Evolutionary conservation across 2,888 invertebrate genomes (phyloP).

Genomic region (Petrolisthes manimaculis): DNA sequence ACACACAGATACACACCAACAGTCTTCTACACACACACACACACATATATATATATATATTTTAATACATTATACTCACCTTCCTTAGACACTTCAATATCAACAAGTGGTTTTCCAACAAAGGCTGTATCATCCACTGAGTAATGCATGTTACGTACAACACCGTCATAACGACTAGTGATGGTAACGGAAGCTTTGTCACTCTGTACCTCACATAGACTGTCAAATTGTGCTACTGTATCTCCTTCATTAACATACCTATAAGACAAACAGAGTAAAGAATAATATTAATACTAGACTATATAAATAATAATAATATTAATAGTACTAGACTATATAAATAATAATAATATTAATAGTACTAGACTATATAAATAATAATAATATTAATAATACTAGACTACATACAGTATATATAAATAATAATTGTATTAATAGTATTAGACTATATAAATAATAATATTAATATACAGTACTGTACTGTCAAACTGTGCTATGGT

Average conservation of each 20-base stretch:
- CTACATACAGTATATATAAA: too few species aligned
- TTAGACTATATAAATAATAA: too few species aligned
- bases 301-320: neutral
- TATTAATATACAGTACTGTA: too few species aligned
- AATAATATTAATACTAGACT: too few species aligned
- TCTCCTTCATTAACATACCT: conserved; percentile 93
- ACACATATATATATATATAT: neutral
- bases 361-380: neutral
- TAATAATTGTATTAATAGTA: too few species aligned
- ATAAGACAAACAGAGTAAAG: neutral
- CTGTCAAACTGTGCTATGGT: neutral
- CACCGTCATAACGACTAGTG: conserved; percentile 94
- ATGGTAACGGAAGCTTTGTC: conserved; percentile 99
- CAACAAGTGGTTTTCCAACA: conserved; percentile 91
- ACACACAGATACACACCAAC: neutral
- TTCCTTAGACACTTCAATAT: conserved; percentile 75
- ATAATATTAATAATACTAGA: neutral
- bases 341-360: neutral
- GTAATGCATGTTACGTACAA: conserved; percentile 84
- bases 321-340: neutral
- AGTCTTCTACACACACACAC: neutral
- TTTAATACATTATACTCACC: conserved; percentile 32
- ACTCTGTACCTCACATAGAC: conserved; percentile 98
- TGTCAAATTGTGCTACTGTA: conserved; percentile 94
- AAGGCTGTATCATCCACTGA: conserved; percentile 88